A percentile compares a stretch with the other conserved stretches of the same genome.
These are phyloP conservation scores for Drosophila mercatorum DNA, from an alignment of 2,888 invertebrate genomes.

Conservation along the genomic window DNA sequence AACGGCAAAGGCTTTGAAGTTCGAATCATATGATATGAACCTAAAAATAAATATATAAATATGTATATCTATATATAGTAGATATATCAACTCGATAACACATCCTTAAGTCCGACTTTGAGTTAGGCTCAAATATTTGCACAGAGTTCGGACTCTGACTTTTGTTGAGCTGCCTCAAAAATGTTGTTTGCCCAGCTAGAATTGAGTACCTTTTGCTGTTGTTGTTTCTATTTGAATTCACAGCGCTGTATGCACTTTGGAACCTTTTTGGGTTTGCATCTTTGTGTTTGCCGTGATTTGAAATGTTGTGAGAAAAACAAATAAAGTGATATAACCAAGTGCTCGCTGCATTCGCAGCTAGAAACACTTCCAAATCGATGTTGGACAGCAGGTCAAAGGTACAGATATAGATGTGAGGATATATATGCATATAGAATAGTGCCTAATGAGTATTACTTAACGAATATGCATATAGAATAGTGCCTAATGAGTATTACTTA, in stretches of 20 bases:
- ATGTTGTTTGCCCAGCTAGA: conserved; percentile 52
- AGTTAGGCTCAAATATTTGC: conserved; percentile 58
- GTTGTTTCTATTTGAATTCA: conserved; percentile 39
- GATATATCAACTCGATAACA: conserved; percentile 22
- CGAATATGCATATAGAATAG: too few species aligned
- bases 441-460: background rate
- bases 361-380: conserved; percentile 1
- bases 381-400: background rate
- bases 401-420: background rate
- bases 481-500: background rate
- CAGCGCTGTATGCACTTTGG: conserved; percentile 45
- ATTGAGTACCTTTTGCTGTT: conserved; percentile 22
- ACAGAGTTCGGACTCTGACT: conserved; percentile 53
- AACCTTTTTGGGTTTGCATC: conserved; percentile 54
- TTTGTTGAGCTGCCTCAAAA: conserved; percentile 26
- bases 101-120: conserved; percentile 10
- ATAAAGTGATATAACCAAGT: conserved; percentile 41
- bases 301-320: conserved; percentile 75
- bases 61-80: background rate
- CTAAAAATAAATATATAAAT: background rate
- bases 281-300: conserved; percentile 62
- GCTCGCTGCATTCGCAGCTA: conserved; percentile 2
- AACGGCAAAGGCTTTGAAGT: conserved; percentile 48
- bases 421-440: too few species aligned
- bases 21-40: background rate